Conservation (phyloP, 2,113 vertebrate genomes). For the Centropus unirufus region DNA sequence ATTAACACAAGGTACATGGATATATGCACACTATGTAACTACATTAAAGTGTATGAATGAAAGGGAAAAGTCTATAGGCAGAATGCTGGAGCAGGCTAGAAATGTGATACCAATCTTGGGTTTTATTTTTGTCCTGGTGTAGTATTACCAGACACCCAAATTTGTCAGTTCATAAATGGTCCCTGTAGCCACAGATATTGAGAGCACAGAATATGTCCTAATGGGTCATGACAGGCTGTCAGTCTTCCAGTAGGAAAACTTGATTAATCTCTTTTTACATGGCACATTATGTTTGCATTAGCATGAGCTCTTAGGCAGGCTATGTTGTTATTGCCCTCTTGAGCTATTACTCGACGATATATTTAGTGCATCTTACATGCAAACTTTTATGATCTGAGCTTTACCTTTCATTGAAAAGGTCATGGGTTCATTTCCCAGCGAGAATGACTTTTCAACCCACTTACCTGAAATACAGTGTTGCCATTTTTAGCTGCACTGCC, state of each 20-base stretch:
- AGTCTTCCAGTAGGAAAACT: slow-evolving; percentile 49
- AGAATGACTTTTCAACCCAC: slow-evolving; percentile 50
- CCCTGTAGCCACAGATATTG: not conserved
- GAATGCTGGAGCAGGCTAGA: not conserved
- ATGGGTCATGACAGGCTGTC: slow-evolving; percentile 12
- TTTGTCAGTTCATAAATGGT: slow-evolving; percentile 38
- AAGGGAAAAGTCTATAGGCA: not conserved
- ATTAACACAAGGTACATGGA: slow-evolving; percentile 8
- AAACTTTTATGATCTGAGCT: slow-evolving; percentile 29
- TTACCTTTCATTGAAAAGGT: slow-evolving; percentile 63
- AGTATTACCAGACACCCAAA: not conserved
- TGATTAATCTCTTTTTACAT: slow-evolving; percentile 62
- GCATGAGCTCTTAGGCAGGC: slow-evolving; percentile 25
- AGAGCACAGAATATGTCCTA: slow-evolving; percentile 18
- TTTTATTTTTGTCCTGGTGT: not conserved
- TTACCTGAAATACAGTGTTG: slow-evolving; percentile 61
- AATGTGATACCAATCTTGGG: not conserved
- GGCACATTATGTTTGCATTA: slow-evolving; percentile 62
- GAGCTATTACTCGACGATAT: slow-evolving; percentile 12
- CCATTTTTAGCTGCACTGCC: slow-evolving; percentile 39
- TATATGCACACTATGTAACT: fast-evolving
- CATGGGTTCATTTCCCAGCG: slow-evolving; percentile 65
- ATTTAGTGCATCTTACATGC: slow-evolving; percentile 43
- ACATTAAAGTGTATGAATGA: not conserved
- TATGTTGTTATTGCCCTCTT: slow-evolving; percentile 61